These are phyloP conservation scores for Chelidonichthys spinosus DNA, from an alignment of 2,797 vertebrate genomes.

Conservation along the genomic window DNA sequence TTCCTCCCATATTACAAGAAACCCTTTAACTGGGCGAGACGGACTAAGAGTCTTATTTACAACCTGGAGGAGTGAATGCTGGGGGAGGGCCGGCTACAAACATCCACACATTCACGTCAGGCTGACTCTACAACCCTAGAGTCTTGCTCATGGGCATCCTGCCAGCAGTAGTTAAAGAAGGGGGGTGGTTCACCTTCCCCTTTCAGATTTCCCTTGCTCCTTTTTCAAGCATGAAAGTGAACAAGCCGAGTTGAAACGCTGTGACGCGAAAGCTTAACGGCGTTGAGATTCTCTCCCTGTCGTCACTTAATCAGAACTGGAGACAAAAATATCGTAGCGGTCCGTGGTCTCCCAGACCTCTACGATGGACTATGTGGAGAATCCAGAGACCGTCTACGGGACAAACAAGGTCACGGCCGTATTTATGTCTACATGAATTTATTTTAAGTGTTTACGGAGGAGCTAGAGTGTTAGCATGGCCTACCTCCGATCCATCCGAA, in stretches of 20 bases:
- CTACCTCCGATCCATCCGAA: too few species aligned
- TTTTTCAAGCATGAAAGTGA: slow-evolving; percentile 2
- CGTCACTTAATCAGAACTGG: too few species aligned
- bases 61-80: slow-evolving; percentile 36
- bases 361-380: too few species aligned
- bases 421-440: too few species aligned
- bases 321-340: too few species aligned
- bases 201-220: slow-evolving; percentile 30
- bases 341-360: too few species aligned
- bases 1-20: slow-evolving; percentile 43
- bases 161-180: slow-evolving; percentile 41
- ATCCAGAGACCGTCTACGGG: too few species aligned
- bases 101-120: slow-evolving; percentile 55
- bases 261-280: too few species aligned
- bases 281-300: too few species aligned
- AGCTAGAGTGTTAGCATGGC: too few species aligned
- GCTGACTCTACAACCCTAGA: slow-evolving; percentile 57
- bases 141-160: slow-evolving; percentile 56
- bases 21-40: slow-evolving; percentile 44
- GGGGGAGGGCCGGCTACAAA: slow-evolving; percentile 49
- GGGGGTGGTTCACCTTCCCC: slow-evolving; percentile 30
- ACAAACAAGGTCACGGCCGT: too few species aligned
- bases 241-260: background rate
- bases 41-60: slow-evolving; percentile 60
- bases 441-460: too few species aligned